These are phyloP conservation scores for Delphinus delphis DNA, from an alignment of 2,113 vertebrate species.

Conservation along the genomic window DNA sequence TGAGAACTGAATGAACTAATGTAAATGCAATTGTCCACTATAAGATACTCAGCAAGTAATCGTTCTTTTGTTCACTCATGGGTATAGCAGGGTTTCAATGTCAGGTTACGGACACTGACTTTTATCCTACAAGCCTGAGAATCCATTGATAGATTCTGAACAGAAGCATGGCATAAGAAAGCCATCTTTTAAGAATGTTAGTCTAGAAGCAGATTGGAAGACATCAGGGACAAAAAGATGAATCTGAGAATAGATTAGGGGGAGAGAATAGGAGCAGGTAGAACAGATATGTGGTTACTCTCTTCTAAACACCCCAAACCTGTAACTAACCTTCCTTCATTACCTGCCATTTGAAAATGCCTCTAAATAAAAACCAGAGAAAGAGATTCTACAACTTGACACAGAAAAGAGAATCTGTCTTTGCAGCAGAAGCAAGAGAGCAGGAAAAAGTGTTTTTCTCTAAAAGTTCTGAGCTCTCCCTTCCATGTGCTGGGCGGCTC, in stretches of 20 bases:
- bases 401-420: neutral
- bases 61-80: neutral
- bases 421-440: neutral
- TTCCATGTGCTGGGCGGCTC: neutral
- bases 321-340: neutral
- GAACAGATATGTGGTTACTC: neutral
- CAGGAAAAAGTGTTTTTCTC: neutral
- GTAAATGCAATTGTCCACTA: neutral
- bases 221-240: neutral
- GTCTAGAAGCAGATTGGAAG: neutral
- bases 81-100: neutral
- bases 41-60: neutral
- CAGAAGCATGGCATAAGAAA: neutral
- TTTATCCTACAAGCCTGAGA: neutral
- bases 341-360: neutral
- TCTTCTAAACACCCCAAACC: neutral
- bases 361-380: neutral
- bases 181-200: neutral
- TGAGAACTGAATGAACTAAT: neutral
- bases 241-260: neutral
- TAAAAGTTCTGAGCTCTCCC: neutral
- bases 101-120: neutral
- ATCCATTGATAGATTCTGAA: neutral
- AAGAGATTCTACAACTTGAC: neutral
- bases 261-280: neutral